phyloP scores from a whole-genome alignment of 2,888 invertebrate genomes.

The Pardosa pseudoannulata region DNA sequence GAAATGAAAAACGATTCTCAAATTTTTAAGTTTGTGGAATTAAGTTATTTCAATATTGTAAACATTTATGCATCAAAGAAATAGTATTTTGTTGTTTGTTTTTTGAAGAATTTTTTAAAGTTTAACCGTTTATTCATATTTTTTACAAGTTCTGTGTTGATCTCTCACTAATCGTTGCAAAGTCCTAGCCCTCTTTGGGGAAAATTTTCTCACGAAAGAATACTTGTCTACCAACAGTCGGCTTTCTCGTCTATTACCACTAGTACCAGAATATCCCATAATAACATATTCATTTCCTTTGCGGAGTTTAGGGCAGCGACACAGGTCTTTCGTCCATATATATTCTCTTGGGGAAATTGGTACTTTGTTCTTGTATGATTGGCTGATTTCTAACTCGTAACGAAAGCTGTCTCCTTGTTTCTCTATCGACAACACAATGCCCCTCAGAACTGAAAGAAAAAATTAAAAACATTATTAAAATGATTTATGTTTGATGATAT shows the following conservation, averaged over 20 bases:
- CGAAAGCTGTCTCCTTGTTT: slow-evolving; percentile 72
- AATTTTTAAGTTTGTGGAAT: too few species aligned
- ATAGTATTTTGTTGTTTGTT: too few species aligned
- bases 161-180: slow-evolving; percentile 44
- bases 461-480: too few species aligned
- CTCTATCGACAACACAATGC: slow-evolving; percentile 68
- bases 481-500: too few species aligned
- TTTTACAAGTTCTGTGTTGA: slow-evolving; percentile 25
- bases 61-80: too few species aligned
- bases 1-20: too few species aligned
- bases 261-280: slow-evolving; percentile 74
- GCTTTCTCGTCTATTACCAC: slow-evolving; percentile 73
- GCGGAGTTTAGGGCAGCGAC: slow-evolving; percentile 74
- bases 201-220: slow-evolving; percentile 74
- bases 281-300: slow-evolving; percentile 74
- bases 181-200: slow-evolving; percentile 37
- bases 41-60: too few species aligned
- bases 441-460: slow-evolving; percentile 69
- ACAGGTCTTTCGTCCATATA: slow-evolving; percentile 74
- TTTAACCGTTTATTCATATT: not conserved
- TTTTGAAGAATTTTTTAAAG: too few species aligned
- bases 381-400: slow-evolving; percentile 74
- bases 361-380: slow-evolving; percentile 75
- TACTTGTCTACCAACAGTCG: slow-evolving; percentile 72
- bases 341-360: slow-evolving; percentile 75